Conservation (phyloP, 2,113 vertebrate genomes). For the Nothocercus nigrocapillus region DNA sequence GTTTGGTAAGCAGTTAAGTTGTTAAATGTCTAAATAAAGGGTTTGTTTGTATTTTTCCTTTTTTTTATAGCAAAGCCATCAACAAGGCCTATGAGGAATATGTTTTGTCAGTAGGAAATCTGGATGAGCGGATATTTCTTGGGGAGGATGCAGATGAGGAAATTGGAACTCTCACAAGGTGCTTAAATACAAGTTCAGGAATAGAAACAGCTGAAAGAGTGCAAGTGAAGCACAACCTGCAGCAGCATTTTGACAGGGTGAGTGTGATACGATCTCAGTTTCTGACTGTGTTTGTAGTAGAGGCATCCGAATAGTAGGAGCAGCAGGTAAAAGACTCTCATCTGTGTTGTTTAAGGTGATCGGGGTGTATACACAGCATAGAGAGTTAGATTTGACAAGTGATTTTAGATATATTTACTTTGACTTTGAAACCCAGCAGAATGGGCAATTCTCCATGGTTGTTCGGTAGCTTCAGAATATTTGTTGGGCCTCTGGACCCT, state of each 20-base stretch:
- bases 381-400: neutral
- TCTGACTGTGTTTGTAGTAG: neutral
- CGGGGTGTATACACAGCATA: neutral
- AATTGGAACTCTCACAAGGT: constrained; percentile 86
- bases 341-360: neutral
- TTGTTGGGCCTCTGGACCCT: neutral
- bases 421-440: neutral
- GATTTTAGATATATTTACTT: neutral
- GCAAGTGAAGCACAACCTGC: constrained; percentile 77
- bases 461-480: neutral
- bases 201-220: constrained; percentile 78
- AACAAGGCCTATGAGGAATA: constrained; percentile 92
- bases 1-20: neutral
- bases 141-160: constrained; percentile 90
- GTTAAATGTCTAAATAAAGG: neutral
- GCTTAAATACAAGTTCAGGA: constrained; percentile 77
- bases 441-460: accelerated
- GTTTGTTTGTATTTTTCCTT: neutral
- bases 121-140: constrained; percentile 93
- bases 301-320: neutral
- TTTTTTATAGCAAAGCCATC: constrained; percentile 83
- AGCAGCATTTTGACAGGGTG: constrained; percentile 83
- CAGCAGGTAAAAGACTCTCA: neutral
- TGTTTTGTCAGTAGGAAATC: constrained; percentile 86
- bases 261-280: neutral